phyloP scores from a whole-genome alignment of 2,888 invertebrate species.

The Heliothis peltigera region DNA sequence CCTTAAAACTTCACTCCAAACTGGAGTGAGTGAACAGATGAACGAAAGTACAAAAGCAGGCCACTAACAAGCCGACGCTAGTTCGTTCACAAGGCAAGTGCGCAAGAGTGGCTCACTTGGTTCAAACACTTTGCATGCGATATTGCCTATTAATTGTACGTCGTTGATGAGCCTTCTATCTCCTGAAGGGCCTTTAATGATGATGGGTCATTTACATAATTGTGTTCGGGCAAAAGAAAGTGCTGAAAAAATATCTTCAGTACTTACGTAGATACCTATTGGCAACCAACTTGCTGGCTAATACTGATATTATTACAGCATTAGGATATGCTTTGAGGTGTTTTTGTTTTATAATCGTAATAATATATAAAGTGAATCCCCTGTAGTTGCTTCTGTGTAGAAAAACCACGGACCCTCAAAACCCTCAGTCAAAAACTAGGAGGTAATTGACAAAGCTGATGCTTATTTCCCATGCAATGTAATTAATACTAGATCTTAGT shows the following conservation, averaged over 20 bases:
- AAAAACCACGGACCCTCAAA: too few species aligned
- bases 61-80: conserved; percentile 74
- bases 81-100: conserved; percentile 76
- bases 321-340: too few species aligned
- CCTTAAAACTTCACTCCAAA: conserved; percentile 58
- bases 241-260: conserved; percentile 1
- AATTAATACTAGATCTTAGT: too few species aligned
- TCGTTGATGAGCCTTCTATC: conserved; percentile 1
- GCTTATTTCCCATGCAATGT: too few species aligned
- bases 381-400: too few species aligned
- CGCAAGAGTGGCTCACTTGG: conserved; percentile 58
- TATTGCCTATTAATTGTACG: conserved; percentile 55
- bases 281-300: background rate
- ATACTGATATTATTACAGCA: too few species aligned
- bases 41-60: conserved; percentile 56
- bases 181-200: conserved; percentile 20
- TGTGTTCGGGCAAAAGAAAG: background rate
- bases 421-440: too few species aligned
- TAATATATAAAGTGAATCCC: too few species aligned
- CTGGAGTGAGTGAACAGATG: conserved; percentile 36
- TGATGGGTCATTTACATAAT: conserved; percentile 35
- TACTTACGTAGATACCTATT: background rate
- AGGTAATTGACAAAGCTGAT: too few species aligned
- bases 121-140: conserved; percentile 55
- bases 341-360: too few species aligned